These are phyloP conservation scores for Alectura lathami DNA, from an alignment of 2,113 vertebrate species.

Conservation along the genomic window DNA sequence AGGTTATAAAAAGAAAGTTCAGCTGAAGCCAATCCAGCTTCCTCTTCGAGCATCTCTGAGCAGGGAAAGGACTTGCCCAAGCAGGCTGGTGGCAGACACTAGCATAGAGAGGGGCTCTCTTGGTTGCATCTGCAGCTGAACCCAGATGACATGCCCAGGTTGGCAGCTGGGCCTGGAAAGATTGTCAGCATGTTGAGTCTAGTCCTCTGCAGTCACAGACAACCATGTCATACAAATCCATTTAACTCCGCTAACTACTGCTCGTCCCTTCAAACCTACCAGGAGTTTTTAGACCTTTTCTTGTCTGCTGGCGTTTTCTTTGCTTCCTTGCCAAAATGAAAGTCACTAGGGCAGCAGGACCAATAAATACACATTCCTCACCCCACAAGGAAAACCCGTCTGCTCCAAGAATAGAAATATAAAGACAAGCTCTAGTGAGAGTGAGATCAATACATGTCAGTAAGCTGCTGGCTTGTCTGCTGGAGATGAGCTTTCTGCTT, in stretches of 20 bases:
- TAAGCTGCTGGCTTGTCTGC: background rate
- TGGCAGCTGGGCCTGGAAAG: constrained; percentile 45
- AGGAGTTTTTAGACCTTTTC: constrained; percentile 21
- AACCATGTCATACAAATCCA: constrained; percentile 47
- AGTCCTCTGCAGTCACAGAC: constrained; percentile 35
- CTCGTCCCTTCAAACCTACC: constrained; percentile 42
- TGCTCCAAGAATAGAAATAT: background rate
- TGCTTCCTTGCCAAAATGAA: constrained; percentile 32
- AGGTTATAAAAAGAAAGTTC: constrained; percentile 48
- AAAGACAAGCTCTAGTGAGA: background rate
- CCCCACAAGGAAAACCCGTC: background rate
- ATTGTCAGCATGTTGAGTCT: constrained; percentile 6
- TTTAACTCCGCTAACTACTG: constrained; percentile 12
- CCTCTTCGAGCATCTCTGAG: constrained; percentile 24
- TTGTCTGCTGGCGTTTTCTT: background rate
- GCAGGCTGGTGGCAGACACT: constrained; percentile 42
- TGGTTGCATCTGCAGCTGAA: background rate
- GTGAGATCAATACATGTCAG: background rate
- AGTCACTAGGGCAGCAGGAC: constrained; percentile 13
- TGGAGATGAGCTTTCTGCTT: background rate
- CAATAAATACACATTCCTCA: constrained; percentile 30
- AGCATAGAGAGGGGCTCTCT: background rate
- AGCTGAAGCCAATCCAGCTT: constrained; percentile 31
- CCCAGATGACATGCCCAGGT: constrained; percentile 12
- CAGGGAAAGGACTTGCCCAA: constrained; percentile 43